Evolutionary conservation across 2,888 invertebrate species (phyloP), one percentile per base, ranked within the genome.

Genomic region (Rhingia campestris): DNA sequence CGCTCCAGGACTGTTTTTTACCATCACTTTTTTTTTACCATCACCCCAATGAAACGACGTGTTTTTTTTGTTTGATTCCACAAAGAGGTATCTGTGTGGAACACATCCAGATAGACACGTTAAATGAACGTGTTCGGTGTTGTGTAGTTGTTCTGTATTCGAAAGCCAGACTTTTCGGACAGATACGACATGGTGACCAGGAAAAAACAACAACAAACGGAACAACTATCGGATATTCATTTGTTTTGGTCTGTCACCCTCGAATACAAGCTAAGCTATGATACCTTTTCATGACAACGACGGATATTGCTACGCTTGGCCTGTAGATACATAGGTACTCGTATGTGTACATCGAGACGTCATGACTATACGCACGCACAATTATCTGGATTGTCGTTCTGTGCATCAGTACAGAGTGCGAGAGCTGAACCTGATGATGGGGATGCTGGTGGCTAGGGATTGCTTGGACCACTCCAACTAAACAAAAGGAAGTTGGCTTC

Each of bases 211-310:
- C 58, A 45, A 47, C 14, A 12, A 58, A 45, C 45, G 37, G 54
- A 67, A 58, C 59, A 56, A 70, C 59, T 54, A 76, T 81, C 70
- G 70, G 81, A 72, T 59, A 76, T 76, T 76, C 70, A 81, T 76
- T 81, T 72, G 76, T 66, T 76, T 61, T 66, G 76, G 76, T 81
- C 76, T 59, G 39, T 72, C 81, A 49, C 81, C 76, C 70, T n/a
- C 43, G 41, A 64, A 59, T 53, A 30, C 54, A 47, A 30, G 63
- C 37, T 22, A 45, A 33, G 45, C 47, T 49, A 22, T 58, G 43
- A 37, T 43, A 41, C 35, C 35, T 41, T 35, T 22, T 22, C 22
- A 22, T 14, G 12, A 6, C 37, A 54, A 9, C 2, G 7, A 7
- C 45, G 14, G 7, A 14, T 14, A 22, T 7, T 22, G 22, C 22